Conservation (phyloP, 2,888 invertebrate species). For the Oligia fasciuncula region DNA sequence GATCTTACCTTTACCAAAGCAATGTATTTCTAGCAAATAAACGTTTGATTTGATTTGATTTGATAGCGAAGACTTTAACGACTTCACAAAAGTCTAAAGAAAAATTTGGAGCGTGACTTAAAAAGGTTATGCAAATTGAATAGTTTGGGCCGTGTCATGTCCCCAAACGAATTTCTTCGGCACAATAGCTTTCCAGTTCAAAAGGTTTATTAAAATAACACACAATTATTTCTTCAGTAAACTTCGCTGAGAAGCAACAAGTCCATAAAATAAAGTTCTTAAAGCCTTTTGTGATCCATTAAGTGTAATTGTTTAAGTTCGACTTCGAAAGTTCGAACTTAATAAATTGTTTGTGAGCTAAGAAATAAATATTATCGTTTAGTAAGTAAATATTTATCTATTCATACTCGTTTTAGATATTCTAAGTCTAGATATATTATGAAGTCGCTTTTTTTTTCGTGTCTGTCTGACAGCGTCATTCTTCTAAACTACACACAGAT, state of each 20-base stretch:
- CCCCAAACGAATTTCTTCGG: constrained; percentile 15
- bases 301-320: constrained; percentile 7
- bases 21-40: too few species aligned
- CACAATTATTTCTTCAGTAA: constrained; percentile 28
- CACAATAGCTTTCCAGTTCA: constrained; percentile 34
- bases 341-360: not conserved
- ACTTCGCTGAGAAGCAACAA: constrained; percentile 53
- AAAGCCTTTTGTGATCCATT: constrained; percentile 31
- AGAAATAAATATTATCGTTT: not conserved
- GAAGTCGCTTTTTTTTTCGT: not conserved
- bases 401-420: not conserved
- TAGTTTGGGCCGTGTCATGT: constrained; percentile 45
- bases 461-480: not conserved
- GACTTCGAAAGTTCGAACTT: not conserved
- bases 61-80: constrained; percentile 4
- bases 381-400: not conserved
- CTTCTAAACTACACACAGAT: not conserved
- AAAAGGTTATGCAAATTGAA: constrained; percentile 44
- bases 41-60: too few species aligned
- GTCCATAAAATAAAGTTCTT: constrained; percentile 34
- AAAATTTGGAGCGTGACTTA: constrained; percentile 6
- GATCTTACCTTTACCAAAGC: too few species aligned
- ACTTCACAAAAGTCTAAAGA: not conserved
- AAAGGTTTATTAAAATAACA: constrained; percentile 35
- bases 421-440: too few species aligned